These are phyloP conservation scores for Nyctalus aviator DNA, from an alignment of 2,797 vertebrate genomes.

Conservation along the genomic window DNA sequence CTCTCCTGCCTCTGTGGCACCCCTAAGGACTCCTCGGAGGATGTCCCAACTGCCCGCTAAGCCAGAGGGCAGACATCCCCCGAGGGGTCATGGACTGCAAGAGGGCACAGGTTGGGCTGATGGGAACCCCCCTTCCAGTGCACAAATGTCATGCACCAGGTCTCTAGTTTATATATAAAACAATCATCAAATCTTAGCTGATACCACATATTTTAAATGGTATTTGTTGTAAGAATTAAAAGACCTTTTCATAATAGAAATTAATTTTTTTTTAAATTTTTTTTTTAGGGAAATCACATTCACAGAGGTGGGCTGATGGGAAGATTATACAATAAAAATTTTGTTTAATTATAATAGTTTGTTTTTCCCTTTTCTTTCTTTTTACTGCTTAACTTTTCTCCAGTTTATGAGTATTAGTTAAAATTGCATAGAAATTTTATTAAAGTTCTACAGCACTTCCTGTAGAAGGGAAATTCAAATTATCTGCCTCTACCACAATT, in stretches of 20 bases:
- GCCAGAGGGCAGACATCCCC: too few relatives aligned
- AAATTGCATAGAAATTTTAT: constrained; percentile 37
- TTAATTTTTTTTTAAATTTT: background rate
- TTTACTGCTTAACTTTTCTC: background rate
- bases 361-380: background rate
- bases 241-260: constrained; percentile 24
- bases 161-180: background rate
- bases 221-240: constrained; percentile 43
- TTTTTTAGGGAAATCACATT: background rate
- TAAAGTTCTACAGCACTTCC: background rate
- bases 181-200: constrained; percentile 28
- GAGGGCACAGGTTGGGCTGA: too few relatives aligned
- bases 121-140: too few relatives aligned
- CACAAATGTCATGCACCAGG: too few relatives aligned
- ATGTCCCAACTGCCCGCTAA: too few relatives aligned
- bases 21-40: too few relatives aligned
- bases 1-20: too few relatives aligned
- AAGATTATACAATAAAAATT: background rate
- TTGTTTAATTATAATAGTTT: constrained; percentile 8
- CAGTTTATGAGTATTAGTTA: background rate
- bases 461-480: constrained; percentile 42
- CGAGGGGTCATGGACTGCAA: too few relatives aligned
- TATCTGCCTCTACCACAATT: background rate
- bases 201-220: background rate
- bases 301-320: background rate